Conservation (phyloP, 2,888 invertebrate genomes). For the Lucinisca nassula region DNA sequence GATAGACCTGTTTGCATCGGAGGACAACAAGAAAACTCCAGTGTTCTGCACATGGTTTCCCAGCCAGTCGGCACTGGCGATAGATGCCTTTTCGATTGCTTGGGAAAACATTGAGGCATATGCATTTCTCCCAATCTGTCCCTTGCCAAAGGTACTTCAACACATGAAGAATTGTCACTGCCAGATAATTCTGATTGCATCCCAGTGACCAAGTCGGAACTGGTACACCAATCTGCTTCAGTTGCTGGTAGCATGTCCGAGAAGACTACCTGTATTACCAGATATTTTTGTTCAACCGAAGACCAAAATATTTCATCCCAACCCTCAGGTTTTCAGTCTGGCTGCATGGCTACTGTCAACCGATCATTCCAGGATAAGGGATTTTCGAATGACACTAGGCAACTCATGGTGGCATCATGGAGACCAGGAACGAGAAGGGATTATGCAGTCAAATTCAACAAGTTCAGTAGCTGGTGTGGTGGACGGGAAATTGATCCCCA, state of each 20-base stretch:
- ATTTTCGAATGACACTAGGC: constrained; percentile 54
- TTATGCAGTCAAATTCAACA: constrained; percentile 46
- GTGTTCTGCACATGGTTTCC: constrained; percentile 55
- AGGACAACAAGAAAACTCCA: constrained; percentile 26
- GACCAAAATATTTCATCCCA: constrained; percentile 52
- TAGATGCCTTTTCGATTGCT: constrained; percentile 58
- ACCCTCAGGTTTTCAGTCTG: constrained; percentile 40
- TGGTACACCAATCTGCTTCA: constrained; percentile 29
- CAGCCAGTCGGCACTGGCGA: constrained; percentile 29
- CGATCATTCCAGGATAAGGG: constrained; percentile 44
- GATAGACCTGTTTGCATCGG: constrained; percentile 54
- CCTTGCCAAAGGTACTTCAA: no score
- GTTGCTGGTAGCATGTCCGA: constrained; percentile 18
- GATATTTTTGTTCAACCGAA: constrained; percentile 47
- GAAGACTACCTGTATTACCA: constrained; percentile 1
- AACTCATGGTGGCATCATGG: constrained; percentile 56
- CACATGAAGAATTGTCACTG: constrained; percentile 51
- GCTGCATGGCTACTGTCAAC: constrained; percentile 65
- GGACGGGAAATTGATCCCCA: constrained; percentile 49
- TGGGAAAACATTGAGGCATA: constrained; percentile 60
- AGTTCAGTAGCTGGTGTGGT: constrained; percentile 65
- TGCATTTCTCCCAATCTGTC: constrained; percentile 54
- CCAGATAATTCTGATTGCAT: constrained; percentile 63
- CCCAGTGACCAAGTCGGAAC: constrained; percentile 43
- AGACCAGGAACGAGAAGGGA: constrained; percentile 57